Evolutionary conservation across 1,140 invertebrate species (phyloP).

Genomic region (Tetramorium alpestre): DNA sequence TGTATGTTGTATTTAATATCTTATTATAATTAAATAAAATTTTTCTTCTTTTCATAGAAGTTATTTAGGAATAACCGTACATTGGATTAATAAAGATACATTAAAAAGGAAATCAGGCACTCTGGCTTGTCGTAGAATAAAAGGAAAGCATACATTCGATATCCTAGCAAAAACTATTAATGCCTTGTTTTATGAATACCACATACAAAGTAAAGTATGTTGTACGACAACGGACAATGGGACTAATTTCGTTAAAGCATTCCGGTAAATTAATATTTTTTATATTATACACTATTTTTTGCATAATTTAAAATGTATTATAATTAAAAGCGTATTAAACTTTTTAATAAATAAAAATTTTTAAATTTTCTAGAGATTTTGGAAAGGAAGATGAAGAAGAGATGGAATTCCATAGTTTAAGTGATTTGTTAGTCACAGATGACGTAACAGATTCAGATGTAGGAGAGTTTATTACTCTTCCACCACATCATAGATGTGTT

Average conservation of each 20-base stretch:
- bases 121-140: slow-evolving; percentile 1
- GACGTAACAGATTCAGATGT: neutral
- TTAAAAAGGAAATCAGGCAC: slow-evolving; percentile 26
- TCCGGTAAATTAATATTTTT: neutral
- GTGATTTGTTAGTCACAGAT: neutral
- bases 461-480: neutral
- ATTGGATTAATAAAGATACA: neutral
- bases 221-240: slow-evolving; percentile 5
- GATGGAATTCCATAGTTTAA: neutral
- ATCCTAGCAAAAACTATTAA: slow-evolving; percentile 1
- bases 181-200: neutral
- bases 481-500: slow-evolving; percentile 3
- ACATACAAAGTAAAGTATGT: slow-evolving; percentile 12
- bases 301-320: no score
- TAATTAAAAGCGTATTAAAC: neutral
- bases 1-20: neutral
- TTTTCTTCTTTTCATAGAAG: neutral
- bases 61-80: slow-evolving; percentile 17
- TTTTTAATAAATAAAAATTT: slow-evolving; percentile 1
- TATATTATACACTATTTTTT: neutral
- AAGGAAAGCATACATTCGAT: neutral
- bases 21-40: slow-evolving; percentile 10
- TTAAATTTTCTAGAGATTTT: slow-evolving; percentile 10
- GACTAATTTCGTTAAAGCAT: slow-evolving; percentile 21
- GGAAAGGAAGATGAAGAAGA: neutral